Base-by-base conservation (phyloP, 2,888 invertebrate species). In the Galeruca laticollis region DNA sequence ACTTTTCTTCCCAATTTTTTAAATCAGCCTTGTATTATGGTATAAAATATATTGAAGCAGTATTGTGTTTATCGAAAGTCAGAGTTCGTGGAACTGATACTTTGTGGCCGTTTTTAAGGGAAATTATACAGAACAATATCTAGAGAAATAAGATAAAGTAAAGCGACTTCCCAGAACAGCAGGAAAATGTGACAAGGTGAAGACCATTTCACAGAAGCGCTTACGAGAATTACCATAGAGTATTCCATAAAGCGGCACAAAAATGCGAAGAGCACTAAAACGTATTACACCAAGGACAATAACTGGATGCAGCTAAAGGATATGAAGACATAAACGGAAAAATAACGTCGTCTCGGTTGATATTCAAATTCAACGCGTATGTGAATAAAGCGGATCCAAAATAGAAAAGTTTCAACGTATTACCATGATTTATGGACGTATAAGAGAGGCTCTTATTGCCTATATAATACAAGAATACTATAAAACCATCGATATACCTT, bases 251-350 rank as follows among this genome's bases (percentile, higher is more conserved):
- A 76, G 77, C 75, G 75, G 73, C 71, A 65, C 67, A 76, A 78
- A 77, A 79, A 80, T 76, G 78, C 71, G 76, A 75, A 66, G 74
- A 73, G 80, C 79, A 73, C 78, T 81, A 81, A 82, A 83, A 81
- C 77, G 81, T 82, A 82, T 82, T 83, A 82, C 81, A 81, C 76
- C 78, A 80, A 82, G 82, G 82, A 82, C 82, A 82, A 83, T 83
- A 82, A 82, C 81, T 77, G 79, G 77, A 78, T 81, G 81, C 82
- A 81, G 79, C 81, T 82, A 83, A 81, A 82, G 83, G 83, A 84
- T 83, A 84, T 84, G 84, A 84, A 83, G 78, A 82, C 82, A 84
- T 83, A 84, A 84, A 83, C 80, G 82, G 77, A 80, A 79, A 82
- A 83, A 83, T 82, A 82, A 80, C 80, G 78, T 76, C 78, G 75